A percentile compares a stretch with the other conserved stretches of the same genome.
Evolutionary conservation across 2,797 vertebrate genomes (phyloP).

Genomic region (Epinephelus malabaricus): DNA sequence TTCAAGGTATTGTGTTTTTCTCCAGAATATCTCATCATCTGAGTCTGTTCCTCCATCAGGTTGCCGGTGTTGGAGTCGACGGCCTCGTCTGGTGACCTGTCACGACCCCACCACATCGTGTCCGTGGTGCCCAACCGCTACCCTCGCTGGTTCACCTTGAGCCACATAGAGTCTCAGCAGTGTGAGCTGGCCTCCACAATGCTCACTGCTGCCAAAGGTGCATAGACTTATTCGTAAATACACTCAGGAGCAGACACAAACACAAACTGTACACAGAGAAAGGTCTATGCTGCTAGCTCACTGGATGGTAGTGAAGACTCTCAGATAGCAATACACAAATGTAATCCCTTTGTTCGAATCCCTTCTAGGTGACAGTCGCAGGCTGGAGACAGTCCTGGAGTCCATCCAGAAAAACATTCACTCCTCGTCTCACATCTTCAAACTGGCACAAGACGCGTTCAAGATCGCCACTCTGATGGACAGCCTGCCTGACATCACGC

Average conservation of each 20-base stretch:
- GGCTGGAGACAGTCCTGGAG: slow-evolving; percentile 98
- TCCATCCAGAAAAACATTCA: slow-evolving; percentile 99
- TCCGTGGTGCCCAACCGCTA: slow-evolving; percentile 98
- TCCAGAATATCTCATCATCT: not conserved
- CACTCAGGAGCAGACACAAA: not conserved
- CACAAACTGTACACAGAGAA: not conserved
- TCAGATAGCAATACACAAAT: not conserved
- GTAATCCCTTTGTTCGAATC: not conserved
- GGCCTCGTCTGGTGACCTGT: slow-evolving; percentile 94
- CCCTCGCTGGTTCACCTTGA: slow-evolving; percentile 98
- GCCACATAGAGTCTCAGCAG: slow-evolving; percentile 99
- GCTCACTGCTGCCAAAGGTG: slow-evolving; percentile 99
- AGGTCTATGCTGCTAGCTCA: not conserved
- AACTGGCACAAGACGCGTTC: slow-evolving; percentile 98
- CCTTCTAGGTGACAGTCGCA: slow-evolving; percentile 92
- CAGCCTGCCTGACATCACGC: slow-evolving; percentile 97
- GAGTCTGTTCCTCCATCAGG: slow-evolving; percentile 67
- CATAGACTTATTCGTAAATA: slow-evolving; percentile 23
- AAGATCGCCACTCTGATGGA: slow-evolving; percentile 99
- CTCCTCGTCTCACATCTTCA: slow-evolving; percentile 99
- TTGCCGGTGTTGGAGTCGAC: slow-evolving; percentile 98
- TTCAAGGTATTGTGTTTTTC: not conserved
- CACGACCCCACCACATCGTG: slow-evolving; percentile 96
- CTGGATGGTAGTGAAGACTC: not conserved
- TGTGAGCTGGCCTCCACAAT: slow-evolving; percentile 99